Evolutionary conservation across 2,113 vertebrate genomes (phyloP), one percentile per base, ranked within the genome.

Genomic region (Neogobius melanostomus): DNA sequence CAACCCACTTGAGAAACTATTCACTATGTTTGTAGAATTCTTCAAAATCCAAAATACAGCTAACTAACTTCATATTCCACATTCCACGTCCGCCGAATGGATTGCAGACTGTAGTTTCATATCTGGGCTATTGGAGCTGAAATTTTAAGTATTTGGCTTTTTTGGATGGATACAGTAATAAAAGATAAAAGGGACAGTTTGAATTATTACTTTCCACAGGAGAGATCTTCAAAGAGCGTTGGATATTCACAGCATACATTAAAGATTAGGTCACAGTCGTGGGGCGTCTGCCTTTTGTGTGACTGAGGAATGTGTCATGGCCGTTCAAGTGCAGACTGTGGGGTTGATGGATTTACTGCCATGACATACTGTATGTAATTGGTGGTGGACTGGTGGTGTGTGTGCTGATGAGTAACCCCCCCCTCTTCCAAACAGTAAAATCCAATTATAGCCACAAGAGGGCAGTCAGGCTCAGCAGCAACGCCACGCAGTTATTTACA

Each of bases 181-280:
- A 72, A 68, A 86, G 76, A 83, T 89, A 71, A 89, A 82, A 89
- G 79, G 51, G 15, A 45, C 0, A 0, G 0, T 51, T 72, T 72
- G 69, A 83, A 83, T 85, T 46, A 82, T 80, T 76, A 63, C 68
- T 80, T 87, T 85, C 76, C 76, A 80, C 74, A 62, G 64, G 72
- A 87, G 77, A 66, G 54, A 77, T 79, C 79, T 84, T 83, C 83
- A 88, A 88, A 87, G 80, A 72, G 76, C 59, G 14, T 82, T 8
- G 69, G 71, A 72, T 85, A 84, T 83, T 67, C 74, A 79, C 49
- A 68, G 54, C 50, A 76, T 47, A 76, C 53, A 66, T 72, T 65
- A 21, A 46, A 81, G 61, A 57, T 66, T 74, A 66, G 59, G 9
- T 11, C 60, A 76, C 11, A 42, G 56, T 42, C 21, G 28, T 47